These are phyloP conservation scores for Tachina fera DNA, from an alignment of 2,888 invertebrate genomes.

Conservation along the genomic window DNA sequence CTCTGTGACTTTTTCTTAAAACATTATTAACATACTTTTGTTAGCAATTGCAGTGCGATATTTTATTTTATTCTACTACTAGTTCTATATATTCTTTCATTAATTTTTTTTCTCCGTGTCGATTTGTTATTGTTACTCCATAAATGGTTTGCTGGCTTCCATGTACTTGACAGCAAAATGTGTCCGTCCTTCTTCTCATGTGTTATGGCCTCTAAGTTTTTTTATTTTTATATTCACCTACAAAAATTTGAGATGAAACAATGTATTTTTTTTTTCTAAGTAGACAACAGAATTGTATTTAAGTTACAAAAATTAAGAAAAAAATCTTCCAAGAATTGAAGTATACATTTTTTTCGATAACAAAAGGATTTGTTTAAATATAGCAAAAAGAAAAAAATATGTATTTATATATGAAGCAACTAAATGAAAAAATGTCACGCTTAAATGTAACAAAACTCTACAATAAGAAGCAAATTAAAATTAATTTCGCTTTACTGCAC, in stretches of 20 bases:
- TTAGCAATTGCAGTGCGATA: slow-evolving; percentile 11
- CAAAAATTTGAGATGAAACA: slow-evolving; percentile 50
- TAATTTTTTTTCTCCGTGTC: not conserved
- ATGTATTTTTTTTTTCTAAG: not conserved
- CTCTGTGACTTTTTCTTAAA: slow-evolving; percentile 61
- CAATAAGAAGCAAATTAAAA: not conserved
- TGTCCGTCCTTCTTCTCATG: slow-evolving; percentile 50
- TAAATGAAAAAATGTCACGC: slow-evolving; percentile 54
- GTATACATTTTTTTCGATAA: slow-evolving; percentile 9
- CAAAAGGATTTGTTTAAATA: slow-evolving; percentile 34
- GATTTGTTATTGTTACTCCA: slow-evolving; percentile 30
- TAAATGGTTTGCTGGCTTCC: slow-evolving; percentile 34
- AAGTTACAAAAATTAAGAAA: slow-evolving; percentile 27
- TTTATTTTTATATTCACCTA: slow-evolving; percentile 62
- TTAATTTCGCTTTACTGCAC: not conserved
- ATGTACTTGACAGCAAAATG: slow-evolving; percentile 63
- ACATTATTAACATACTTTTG: slow-evolving; percentile 20
- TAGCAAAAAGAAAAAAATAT: not conserved
- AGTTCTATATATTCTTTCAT: slow-evolving; percentile 35
- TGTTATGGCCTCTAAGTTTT: slow-evolving; percentile 62
- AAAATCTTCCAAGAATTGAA: slow-evolving; percentile 25
- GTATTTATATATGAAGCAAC: not conserved
- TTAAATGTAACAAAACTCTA: slow-evolving; percentile 46
- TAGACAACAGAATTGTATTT: slow-evolving; percentile 35
- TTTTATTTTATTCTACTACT: slow-evolving; percentile 25